phyloP scores from a whole-genome alignment of 2,888 invertebrate genomes.

The Nemurella pictetii region DNA sequence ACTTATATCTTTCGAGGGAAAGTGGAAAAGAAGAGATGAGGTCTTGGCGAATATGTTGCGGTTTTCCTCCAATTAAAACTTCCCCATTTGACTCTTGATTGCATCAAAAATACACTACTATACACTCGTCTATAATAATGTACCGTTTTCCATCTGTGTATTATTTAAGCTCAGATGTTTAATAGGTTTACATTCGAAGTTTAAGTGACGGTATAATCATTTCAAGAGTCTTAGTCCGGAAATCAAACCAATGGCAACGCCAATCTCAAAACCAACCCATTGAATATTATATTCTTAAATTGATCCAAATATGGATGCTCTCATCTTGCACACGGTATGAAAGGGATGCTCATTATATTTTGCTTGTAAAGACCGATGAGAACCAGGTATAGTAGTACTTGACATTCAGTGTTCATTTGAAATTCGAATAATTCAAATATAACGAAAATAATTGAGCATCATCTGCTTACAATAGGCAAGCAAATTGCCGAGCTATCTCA shows the following conservation, averaged over 20 bases:
- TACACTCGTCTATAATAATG: not conserved
- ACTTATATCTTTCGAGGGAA: slow-evolving; percentile 29
- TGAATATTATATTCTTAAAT: not conserved
- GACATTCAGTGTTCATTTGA: not conserved
- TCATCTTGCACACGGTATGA: not conserved
- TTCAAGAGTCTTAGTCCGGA: not conserved
- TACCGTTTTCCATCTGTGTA: slow-evolving; percentile 1
- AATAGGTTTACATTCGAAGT: not conserved
- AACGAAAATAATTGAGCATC: not conserved
- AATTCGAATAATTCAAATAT: not conserved
- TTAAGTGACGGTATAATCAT: not conserved
- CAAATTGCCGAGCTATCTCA: not conserved
- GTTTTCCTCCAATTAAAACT: slow-evolving; percentile 37
- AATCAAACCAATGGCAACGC: not conserved
- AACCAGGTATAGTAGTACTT: not conserved
- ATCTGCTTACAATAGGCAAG: not conserved
- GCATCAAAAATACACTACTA: slow-evolving; percentile 3
- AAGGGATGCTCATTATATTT: not conserved
- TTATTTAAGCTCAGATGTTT: not conserved
- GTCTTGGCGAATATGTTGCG: slow-evolving; percentile 18
- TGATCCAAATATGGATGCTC: not conserved
- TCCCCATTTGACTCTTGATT: slow-evolving; percentile 29
- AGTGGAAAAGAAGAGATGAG: slow-evolving; percentile 20
- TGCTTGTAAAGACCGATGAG: not conserved
- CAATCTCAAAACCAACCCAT: not conserved